Evolutionary conservation across 1,140 invertebrate genomes (phyloP), one percentile per base, ranked within the genome.

Genomic region (Microplitis demolitor): DNA sequence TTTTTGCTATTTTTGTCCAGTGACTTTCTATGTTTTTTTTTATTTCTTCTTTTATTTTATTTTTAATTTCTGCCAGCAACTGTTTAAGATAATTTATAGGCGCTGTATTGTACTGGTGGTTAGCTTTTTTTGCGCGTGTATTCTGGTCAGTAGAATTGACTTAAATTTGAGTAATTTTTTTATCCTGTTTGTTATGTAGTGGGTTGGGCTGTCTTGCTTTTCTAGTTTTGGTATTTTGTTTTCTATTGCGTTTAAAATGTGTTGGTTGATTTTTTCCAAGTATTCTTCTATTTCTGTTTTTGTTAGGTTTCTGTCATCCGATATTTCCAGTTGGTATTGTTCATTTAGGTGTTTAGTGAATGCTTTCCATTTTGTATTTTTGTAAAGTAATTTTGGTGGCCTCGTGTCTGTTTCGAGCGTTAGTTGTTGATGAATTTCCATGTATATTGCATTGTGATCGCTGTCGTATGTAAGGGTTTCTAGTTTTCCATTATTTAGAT

Each of bases 241-340:
- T 0, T 74, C 35, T 9, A 78, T 79, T 6, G 74, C 35, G 0
- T 67, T 51, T 0, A 0, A 50, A 3, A 76, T 79, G 5, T 1
- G 1, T 4, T 51, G 24, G 9, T 56, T 53, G 6, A 78, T 66
- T 9, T 16, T n/a, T 6, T 13, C 4, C 0, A 78, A 1, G 16
- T 63, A 39, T 4, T 61, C 9, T 4, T 78, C 75, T 33, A 78
- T 75, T 69, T 78, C 74, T 9, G 31, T 14, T 37, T 66, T 72
- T 0, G 69, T 24, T n/a, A 79, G 66, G 37, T 78, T 78, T 56
- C 3, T 70, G 31, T 73, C 68, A 9, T 54, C 8, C 2, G 76
- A 70, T 8, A 74, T 66, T 3, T 37, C 45, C 0, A n/a, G 0
- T 4, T 66, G 3, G 34, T 72, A 69, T n/a, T 9, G 31, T n/a